Evolutionary conservation across 2,888 invertebrate genomes (phyloP).

Genomic region (Amphipoea oculea): DNA sequence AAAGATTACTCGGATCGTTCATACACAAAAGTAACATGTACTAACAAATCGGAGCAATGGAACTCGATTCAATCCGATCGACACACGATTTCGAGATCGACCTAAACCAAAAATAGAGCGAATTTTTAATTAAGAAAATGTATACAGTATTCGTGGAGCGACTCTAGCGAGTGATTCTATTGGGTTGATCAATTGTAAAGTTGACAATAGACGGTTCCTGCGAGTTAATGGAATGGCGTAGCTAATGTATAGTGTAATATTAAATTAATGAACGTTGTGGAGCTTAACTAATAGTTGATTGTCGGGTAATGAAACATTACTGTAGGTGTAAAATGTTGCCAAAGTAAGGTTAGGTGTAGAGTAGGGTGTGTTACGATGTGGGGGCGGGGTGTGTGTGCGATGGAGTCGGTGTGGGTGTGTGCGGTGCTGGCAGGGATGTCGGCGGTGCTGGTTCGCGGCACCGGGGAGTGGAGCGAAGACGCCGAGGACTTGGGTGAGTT

Average conservation of each 20-base stretch:
- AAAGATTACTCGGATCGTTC: slow-evolving; percentile 71
- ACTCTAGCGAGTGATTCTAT: slow-evolving; percentile 58
- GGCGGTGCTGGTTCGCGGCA: slow-evolving; percentile 79
- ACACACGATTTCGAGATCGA: slow-evolving; percentile 32
- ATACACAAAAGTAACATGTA: slow-evolving; percentile 58
- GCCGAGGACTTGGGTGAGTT: slow-evolving; percentile 87
- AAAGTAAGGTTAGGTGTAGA: slow-evolving; percentile 64
- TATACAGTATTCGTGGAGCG: slow-evolving; percentile 45
- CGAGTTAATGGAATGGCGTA: slow-evolving; percentile 57
- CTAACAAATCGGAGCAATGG: slow-evolving; percentile 56
- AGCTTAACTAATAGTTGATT: slow-evolving; percentile 56
- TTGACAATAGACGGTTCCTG: slow-evolving; percentile 67
- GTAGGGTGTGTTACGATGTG: slow-evolving; percentile 64
- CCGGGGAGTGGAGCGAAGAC: slow-evolving; percentile 88
- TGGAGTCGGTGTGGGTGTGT: slow-evolving; percentile 75
- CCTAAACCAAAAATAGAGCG: slow-evolving; percentile 36
- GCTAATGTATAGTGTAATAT: slow-evolving; percentile 60
- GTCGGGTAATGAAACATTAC: slow-evolving; percentile 51
- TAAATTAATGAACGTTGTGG: slow-evolving; percentile 60
- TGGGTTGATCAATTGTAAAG: slow-evolving; percentile 60
- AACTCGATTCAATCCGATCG: slow-evolving; percentile 42
- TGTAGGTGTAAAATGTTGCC: slow-evolving; percentile 65
- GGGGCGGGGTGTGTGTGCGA: slow-evolving; percentile 64
- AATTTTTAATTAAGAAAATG: slow-evolving; percentile 63
- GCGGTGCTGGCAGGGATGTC: slow-evolving; percentile 75